A percentile compares a stretch with the other conserved stretches of the same genome.
phyloP scores from a whole-genome alignment of 64 coral and sea anemone species.

The Stichodactyla mertensii region DNA sequence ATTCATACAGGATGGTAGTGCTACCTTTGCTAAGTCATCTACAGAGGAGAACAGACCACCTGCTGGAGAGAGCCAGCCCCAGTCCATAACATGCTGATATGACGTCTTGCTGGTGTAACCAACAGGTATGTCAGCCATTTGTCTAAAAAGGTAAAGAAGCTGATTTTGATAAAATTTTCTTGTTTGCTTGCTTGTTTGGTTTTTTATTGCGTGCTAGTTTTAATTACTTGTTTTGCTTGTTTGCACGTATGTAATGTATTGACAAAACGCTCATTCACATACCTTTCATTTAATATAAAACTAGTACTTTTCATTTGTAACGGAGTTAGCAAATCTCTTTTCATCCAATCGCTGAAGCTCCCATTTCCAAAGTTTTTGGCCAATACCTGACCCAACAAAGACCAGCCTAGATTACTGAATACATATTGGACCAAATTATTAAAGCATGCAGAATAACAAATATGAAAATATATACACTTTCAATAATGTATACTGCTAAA shows the following conservation, averaged over 20 bases:
- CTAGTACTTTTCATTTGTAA: constrained; percentile 41
- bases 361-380: constrained; percentile 33
- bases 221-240: neutral
- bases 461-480: neutral
- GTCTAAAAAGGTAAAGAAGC: neutral
- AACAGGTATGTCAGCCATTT: neutral
- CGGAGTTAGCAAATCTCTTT: constrained; percentile 32
- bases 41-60: constrained; percentile 64
- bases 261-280: neutral
- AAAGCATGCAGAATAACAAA: neutral
- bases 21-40: constrained; percentile 72
- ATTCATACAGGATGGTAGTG: neutral
- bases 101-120: neutral
- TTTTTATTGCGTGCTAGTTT: neutral
- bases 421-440: neutral
- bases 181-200: neutral
- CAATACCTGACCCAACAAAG: constrained; percentile 49
- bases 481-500: too few relatives aligned
- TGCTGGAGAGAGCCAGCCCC: constrained; percentile 75
- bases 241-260: neutral
- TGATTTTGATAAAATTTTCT: neutral
- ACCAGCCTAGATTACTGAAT: constrained; percentile 50
- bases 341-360: constrained; percentile 31
- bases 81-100: constrained; percentile 38
- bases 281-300: constrained; percentile 26